These are phyloP conservation scores for Sinelater perroti DNA, from an alignment of 2,888 invertebrate genomes.

Conservation along the genomic window DNA sequence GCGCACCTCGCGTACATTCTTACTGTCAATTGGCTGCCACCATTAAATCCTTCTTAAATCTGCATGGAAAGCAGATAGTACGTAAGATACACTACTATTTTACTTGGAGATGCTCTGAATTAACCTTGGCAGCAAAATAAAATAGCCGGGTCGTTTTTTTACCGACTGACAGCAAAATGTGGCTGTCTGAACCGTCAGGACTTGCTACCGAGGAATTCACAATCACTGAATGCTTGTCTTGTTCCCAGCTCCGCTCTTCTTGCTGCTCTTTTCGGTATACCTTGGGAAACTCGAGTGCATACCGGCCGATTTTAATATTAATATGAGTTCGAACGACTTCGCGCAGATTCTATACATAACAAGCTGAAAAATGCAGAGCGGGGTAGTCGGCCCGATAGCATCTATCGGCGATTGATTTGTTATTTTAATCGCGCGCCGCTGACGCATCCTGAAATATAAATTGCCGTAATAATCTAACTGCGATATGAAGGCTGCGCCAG, in stretches of 20 bases:
- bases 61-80: slow-evolving; percentile 52
- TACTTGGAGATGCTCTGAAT: slow-evolving; percentile 60
- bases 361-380: not conserved
- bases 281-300: slow-evolving; percentile 27
- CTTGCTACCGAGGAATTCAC: slow-evolving; percentile 50
- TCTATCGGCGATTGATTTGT: not conserved
- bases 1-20: slow-evolving; percentile 39
- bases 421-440: not conserved
- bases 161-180: slow-evolving; percentile 60
- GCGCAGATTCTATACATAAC: slow-evolving; percentile 15
- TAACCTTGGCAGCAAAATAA: slow-evolving; percentile 62
- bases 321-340: slow-evolving; percentile 18
- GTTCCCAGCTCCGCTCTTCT: slow-evolving; percentile 41
- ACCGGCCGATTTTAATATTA: slow-evolving; percentile 26
- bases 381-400: not conserved
- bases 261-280: slow-evolving; percentile 31
- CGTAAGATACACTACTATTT: slow-evolving; percentile 59
- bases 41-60: slow-evolving; percentile 57
- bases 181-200: slow-evolving; percentile 58
- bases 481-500: too few relatives aligned
- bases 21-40: slow-evolving; percentile 49
- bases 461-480: too few relatives aligned
- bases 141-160: slow-evolving; percentile 51
- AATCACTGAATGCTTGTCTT: slow-evolving; percentile 55
- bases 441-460: too few relatives aligned